Percentiles rank a stretch among this genome's conserved stretches.
phyloP scores from a whole-genome alignment of 2,888 invertebrate genomes.

The Diabrotica balteata region DNA sequence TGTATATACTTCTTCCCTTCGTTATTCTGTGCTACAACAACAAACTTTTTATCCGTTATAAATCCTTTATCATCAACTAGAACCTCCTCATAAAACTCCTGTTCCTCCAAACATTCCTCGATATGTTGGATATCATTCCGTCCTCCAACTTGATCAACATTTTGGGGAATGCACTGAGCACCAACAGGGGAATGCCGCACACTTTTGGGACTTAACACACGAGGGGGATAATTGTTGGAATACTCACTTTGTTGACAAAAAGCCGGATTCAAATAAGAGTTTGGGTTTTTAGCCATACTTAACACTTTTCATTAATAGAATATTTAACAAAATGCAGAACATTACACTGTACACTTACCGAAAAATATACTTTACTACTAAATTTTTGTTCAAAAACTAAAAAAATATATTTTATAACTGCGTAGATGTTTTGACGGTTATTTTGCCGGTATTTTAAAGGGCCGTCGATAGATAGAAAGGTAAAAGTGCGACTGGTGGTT shows the following conservation, averaged over 20 bases:
- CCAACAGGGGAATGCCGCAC: conserved; percentile 57
- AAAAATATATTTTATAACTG: background rate
- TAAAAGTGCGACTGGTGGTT: conserved; percentile 49
- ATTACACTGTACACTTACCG: too few species aligned
- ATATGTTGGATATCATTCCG: conserved; percentile 38
- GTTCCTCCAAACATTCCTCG: conserved; percentile 51
- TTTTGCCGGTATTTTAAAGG: conserved; percentile 20
- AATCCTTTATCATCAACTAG: conserved; percentile 56
- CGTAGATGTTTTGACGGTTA: conserved; percentile 17
- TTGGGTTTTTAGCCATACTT: conserved; percentile 49
- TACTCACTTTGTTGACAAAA: conserved; percentile 81
- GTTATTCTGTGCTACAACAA: conserved; percentile 56
- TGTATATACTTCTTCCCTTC: conserved; percentile 45
- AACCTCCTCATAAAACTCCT: conserved; percentile 60
- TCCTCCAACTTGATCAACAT: conserved; percentile 45
- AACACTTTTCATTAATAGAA: too few species aligned
- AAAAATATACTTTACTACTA: too few species aligned
- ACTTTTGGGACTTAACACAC: conserved; percentile 41
- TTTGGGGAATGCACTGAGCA: conserved; percentile 52
- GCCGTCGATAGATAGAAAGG: conserved; percentile 38
- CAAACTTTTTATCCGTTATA: conserved; percentile 56
- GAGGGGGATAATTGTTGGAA: conserved; percentile 59
- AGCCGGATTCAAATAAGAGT: conserved; percentile 81
- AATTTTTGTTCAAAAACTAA: too few species aligned
- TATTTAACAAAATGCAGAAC: too few species aligned